A percentile compares a stretch with the other conserved stretches of the same genome.
Conservation (phyloP, 2,888 invertebrate species). For the Acleris emargana region DNA sequence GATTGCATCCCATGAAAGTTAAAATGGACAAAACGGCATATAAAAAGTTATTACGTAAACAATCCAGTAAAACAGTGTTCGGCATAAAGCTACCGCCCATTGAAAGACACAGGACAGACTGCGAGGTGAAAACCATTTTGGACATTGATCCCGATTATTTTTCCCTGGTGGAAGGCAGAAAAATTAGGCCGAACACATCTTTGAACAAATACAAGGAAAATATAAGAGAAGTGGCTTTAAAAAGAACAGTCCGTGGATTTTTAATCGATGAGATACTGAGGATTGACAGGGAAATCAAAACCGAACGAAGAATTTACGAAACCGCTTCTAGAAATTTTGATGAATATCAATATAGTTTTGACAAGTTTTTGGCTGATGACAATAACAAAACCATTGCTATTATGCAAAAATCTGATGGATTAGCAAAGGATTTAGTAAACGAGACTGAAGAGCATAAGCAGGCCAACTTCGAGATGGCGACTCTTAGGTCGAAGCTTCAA, state of each 20-base stretch:
- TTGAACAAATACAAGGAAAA: conserved; percentile 81
- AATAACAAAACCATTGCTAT: conserved; percentile 75
- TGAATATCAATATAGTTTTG: conserved; percentile 74
- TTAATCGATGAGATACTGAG: conserved; percentile 72
- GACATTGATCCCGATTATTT: conserved; percentile 87
- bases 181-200: conserved; percentile 82
- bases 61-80: conserved; percentile 56
- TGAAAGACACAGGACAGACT: conserved; percentile 50
- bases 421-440: conserved; percentile 67
- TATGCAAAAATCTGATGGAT: conserved; percentile 73
- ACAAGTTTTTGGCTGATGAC: conserved; percentile 74
- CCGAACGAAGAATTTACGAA: conserved; percentile 65
- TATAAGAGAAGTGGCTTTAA: conserved; percentile 70
- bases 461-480: conserved; percentile 68
- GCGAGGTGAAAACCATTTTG: conserved; percentile 76
- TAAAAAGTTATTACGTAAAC: conserved; percentile 55
- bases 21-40: conserved; percentile 47
- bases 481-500: conserved; percentile 72
- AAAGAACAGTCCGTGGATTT: conserved; percentile 67
- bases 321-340: conserved; percentile 68
- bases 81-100: conserved; percentile 73
- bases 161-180: conserved; percentile 83
- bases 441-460: conserved; percentile 71
- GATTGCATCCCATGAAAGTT: neutral
- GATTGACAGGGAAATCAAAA: conserved; percentile 69